These are phyloP conservation scores for Aulostomus chinensis DNA, from an alignment of 2,797 vertebrate species.

Conservation along the genomic window DNA sequence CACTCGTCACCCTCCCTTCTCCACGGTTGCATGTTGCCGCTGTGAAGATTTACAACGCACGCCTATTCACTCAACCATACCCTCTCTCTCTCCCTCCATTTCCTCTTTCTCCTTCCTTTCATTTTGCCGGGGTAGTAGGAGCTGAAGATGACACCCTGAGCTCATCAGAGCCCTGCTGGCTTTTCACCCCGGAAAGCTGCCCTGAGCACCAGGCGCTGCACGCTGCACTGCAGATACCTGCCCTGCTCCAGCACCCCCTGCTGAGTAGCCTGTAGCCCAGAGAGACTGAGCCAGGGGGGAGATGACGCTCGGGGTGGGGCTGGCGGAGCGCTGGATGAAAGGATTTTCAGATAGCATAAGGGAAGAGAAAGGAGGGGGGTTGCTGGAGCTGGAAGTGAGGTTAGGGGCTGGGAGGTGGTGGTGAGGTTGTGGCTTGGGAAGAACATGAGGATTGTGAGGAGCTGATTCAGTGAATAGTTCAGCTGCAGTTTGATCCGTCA, in stretches of 20 bases:
- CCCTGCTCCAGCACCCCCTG: slow-evolving; percentile 22
- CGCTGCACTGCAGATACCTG: slow-evolving; percentile 68
- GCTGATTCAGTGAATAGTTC: no score
- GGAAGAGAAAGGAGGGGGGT: neutral
- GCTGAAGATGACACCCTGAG: slow-evolving; percentile 87
- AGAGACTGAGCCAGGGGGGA: slow-evolving; percentile 28
- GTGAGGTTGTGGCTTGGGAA: no score
- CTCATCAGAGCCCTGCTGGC: slow-evolving; percentile 89
- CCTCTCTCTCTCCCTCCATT: slow-evolving; percentile 73
- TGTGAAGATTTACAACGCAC: slow-evolving; percentile 92
- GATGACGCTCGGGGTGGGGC: slow-evolving; percentile 21
- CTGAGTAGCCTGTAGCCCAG: slow-evolving; percentile 42
- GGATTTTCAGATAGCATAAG: slow-evolving; percentile 38
- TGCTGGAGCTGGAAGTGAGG: neutral
- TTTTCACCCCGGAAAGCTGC: slow-evolving; percentile 87
- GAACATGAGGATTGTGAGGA: no score
- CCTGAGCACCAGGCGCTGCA: slow-evolving; percentile 80
- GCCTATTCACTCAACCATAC: slow-evolving; percentile 90
- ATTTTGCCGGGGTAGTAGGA: slow-evolving; percentile 70
- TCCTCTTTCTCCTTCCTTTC: slow-evolving; percentile 27
- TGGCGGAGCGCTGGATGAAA: slow-evolving; percentile 27
- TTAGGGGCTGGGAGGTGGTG: neutral
- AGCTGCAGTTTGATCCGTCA: no score
- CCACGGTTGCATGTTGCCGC: slow-evolving; percentile 89
- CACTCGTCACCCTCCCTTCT: slow-evolving; percentile 65